These are phyloP conservation scores for Campylorhamphus procurvoides DNA, from an alignment of 2,113 vertebrate species.

Conservation along the genomic window DNA sequence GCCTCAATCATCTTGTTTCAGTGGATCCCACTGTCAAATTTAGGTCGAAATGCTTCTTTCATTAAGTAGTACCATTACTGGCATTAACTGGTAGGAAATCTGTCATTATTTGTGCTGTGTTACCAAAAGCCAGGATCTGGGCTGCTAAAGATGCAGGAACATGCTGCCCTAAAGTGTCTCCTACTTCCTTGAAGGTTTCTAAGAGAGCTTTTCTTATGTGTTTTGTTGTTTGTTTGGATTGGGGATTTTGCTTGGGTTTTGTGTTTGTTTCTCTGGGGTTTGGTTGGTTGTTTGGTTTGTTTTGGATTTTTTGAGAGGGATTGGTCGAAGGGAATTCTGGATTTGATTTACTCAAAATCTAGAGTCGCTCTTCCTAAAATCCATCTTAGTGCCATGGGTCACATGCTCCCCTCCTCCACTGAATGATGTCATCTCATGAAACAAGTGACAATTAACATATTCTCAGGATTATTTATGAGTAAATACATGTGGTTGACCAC, in stretches of 20 bases:
- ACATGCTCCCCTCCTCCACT: neutral
- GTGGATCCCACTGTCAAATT: neutral
- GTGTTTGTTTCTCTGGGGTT: neutral
- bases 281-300: neutral
- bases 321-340: neutral
- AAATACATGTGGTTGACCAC: neutral
- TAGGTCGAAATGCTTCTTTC: neutral
- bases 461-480: neutral
- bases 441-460: neutral
- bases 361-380: neutral
- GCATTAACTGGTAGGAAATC: neutral
- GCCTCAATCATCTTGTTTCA: accelerated
- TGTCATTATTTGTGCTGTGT: neutral
- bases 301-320: neutral
- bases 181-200: neutral
- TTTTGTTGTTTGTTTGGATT: neutral
- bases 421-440: neutral
- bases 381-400: neutral
- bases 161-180: neutral
- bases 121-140: neutral
- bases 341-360: neutral
- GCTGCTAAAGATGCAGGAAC: neutral
- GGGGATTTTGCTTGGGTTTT: neutral
- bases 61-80: neutral
- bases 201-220: neutral